A percentile compares a stretch with the other conserved stretches of the same genome.
These are phyloP conservation scores for Nematostella vectensis DNA, from an alignment of 92 coral and sea anemone genomes.

Conservation along the genomic window DNA sequence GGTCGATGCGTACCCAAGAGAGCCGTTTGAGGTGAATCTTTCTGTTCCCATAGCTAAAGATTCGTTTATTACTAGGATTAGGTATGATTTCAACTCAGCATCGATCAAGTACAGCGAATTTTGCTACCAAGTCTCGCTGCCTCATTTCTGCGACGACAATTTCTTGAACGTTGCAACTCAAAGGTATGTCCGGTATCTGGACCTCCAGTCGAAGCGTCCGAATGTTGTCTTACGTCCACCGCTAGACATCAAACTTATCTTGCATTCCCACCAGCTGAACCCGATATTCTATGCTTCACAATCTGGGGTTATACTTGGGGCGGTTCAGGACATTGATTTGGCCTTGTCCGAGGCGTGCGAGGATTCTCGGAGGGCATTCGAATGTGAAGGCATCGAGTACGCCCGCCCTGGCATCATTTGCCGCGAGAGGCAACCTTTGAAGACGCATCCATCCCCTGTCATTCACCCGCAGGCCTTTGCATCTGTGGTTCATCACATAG, in stretches of 20 bases:
- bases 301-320: slow-evolving; percentile 16
- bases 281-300: slow-evolving; percentile 36
- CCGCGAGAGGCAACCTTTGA: too few relatives aligned
- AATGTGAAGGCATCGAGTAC: too few relatives aligned
- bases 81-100: slow-evolving; percentile 26
- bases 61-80: slow-evolving; percentile 18
- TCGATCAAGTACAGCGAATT: slow-evolving; percentile 28
- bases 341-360: too few relatives aligned
- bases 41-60: background rate
- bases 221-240: slow-evolving; percentile 14
- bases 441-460: too few relatives aligned
- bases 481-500: too few relatives aligned
- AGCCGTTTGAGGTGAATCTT: slow-evolving; percentile 35
- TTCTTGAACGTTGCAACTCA: slow-evolving; percentile 37
- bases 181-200: slow-evolving; percentile 41
- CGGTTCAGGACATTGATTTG: slow-evolving; percentile 4
- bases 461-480: too few relatives aligned
- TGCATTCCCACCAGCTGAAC: slow-evolving; percentile 50
- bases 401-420: too few relatives aligned
- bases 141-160: slow-evolving; percentile 42
- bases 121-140: slow-evolving; percentile 46
- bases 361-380: too few relatives aligned
- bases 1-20: slow-evolving; percentile 36
- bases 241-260: slow-evolving; percentile 36
- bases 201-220: slow-evolving; percentile 20